Evolutionary conservation across 2,113 vertebrate species (phyloP).

Genomic region (Phasianus colchicus): DNA sequence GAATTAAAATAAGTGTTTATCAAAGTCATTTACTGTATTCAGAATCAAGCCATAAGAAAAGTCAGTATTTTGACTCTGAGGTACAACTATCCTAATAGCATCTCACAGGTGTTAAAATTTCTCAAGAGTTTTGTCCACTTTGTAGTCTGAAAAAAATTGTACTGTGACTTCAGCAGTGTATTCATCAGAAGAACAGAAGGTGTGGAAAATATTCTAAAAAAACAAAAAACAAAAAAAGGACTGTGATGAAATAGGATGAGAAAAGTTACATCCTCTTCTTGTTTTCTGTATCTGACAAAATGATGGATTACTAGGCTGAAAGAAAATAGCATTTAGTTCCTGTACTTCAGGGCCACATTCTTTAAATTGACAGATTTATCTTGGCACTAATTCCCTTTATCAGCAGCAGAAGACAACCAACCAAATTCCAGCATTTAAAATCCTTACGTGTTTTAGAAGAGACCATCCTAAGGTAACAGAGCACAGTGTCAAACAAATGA

Average conservation of each 20-base stretch:
- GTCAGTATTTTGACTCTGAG: neutral
- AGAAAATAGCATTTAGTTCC: slow-evolving; percentile 47
- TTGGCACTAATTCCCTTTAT: slow-evolving; percentile 25
- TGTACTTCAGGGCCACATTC: neutral
- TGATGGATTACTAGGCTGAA: slow-evolving; percentile 16
- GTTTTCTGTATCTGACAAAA: neutral
- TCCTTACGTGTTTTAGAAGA: neutral
- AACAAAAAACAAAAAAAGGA: neutral
- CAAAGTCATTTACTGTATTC: neutral
- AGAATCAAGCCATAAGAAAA: neutral
- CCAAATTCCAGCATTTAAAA: slow-evolving; percentile 7
- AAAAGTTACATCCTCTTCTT: neutral
- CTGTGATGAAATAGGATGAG: neutral
- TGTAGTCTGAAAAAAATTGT: neutral
- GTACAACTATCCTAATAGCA: neutral
- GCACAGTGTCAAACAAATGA: neutral
- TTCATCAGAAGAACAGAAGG: neutral
- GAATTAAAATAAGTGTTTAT: neutral
- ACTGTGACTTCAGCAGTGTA: neutral
- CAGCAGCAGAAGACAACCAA: neutral
- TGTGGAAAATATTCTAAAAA: neutral
- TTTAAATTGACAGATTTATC: slow-evolving; percentile 38
- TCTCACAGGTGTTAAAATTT: neutral
- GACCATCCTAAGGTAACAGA: slow-evolving; percentile 17
- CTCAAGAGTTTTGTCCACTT: neutral